These are phyloP conservation scores for Picus viridis DNA, from an alignment of 2,797 vertebrate species.

Conservation along the genomic window DNA sequence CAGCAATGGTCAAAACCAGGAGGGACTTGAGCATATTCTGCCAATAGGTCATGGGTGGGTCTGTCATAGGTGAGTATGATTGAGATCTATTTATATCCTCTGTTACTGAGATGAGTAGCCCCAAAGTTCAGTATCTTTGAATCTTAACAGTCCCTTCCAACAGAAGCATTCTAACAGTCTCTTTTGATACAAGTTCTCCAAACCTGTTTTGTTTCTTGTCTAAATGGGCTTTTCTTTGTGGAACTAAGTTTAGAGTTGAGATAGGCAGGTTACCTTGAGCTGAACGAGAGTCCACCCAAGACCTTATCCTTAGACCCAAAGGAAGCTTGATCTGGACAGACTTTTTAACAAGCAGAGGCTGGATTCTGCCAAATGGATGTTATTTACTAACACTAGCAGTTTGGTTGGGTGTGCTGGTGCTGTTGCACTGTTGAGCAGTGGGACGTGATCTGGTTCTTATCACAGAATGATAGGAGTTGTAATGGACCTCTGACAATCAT, in stretches of 20 bases:
- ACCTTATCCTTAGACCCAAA: neutral
- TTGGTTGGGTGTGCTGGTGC: neutral
- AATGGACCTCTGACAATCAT: too few relatives aligned
- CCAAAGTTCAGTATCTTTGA: neutral
- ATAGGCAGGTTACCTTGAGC: neutral
- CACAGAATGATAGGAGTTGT: too few relatives aligned
- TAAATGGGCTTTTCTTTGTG: neutral
- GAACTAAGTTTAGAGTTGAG: neutral
- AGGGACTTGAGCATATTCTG: neutral
- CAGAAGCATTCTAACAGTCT: too few relatives aligned
- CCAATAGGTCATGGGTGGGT: neutral
- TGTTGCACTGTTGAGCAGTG: neutral
- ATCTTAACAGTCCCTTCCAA: neutral
- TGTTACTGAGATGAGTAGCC: neutral
- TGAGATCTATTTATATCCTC: neutral
- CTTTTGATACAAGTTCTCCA: too few relatives aligned
- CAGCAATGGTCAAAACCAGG: too few relatives aligned
- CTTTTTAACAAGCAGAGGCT: neutral
- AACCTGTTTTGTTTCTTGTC: neutral
- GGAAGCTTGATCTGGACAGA: neutral
- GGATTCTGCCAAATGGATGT: neutral
- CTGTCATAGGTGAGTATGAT: neutral
- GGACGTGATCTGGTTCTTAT: neutral
- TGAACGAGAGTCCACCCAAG: neutral
- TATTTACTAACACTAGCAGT: neutral